These are phyloP conservation scores for Druceiella hillmani DNA, from an alignment of 2,888 invertebrate species.

Conservation along the genomic window DNA sequence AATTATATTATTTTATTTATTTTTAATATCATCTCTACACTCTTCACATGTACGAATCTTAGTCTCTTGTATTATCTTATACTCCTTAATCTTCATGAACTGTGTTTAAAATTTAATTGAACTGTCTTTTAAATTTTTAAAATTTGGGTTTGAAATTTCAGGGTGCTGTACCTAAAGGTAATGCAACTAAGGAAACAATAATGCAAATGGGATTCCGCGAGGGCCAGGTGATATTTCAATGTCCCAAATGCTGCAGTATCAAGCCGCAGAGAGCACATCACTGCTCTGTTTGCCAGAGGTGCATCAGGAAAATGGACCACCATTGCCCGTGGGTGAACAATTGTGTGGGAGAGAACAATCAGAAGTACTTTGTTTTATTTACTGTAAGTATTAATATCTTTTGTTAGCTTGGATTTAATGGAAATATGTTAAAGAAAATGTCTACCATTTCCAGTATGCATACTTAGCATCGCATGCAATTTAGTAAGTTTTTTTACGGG, in stretches of 20 bases:
- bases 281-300: conserved; percentile 90
- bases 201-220: conserved; percentile 89
- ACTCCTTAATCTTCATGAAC: no score
- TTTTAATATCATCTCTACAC: no score
- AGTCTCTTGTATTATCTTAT: no score
- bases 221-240: conserved; percentile 91
- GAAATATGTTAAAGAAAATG: conserved; percentile 8
- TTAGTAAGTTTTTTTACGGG: no score
- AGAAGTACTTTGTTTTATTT: conserved; percentile 98
- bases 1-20: no score
- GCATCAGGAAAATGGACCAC: conserved; percentile 60
- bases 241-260: conserved; percentile 93
- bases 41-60: no score
- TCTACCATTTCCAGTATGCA: conserved; percentile 2
- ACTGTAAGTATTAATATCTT: conserved; percentile 79
- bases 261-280: conserved; percentile 96
- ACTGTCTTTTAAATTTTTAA: conserved; percentile 4
- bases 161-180: conserved; percentile 94
- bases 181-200: conserved; percentile 93
- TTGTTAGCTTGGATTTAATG: not conserved
- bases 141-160: conserved; percentile 32
- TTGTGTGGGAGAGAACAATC: conserved; percentile 98
- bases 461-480: no score
- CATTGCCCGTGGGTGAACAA: conserved; percentile 96
- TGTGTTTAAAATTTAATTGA: no score